Conservation (phyloP, 2,888 invertebrate genomes). For the Aricia artaxerxes region DNA sequence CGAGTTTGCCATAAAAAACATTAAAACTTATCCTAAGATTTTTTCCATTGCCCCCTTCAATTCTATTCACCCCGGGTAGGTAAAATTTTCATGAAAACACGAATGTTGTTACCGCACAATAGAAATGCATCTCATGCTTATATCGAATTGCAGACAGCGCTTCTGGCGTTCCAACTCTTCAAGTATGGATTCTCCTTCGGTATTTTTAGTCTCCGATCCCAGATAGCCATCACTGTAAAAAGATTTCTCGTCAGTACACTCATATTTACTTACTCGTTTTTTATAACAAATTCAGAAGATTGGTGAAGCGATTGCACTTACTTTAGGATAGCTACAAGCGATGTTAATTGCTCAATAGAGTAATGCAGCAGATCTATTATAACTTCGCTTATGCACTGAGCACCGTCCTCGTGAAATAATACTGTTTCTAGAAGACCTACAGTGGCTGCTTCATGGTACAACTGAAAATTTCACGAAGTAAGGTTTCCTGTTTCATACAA, state of each 20-base stretch:
- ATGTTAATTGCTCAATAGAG: conserved; percentile 84
- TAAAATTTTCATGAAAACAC: too few species aligned
- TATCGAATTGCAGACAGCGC: conserved; percentile 86
- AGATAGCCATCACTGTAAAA: conserved; percentile 60
- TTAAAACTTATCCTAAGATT: too few species aligned
- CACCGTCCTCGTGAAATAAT: conserved; percentile 89
- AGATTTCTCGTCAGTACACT: neutral
- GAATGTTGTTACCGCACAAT: conserved; percentile 85
- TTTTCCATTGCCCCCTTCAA: too few species aligned
- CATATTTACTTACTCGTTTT: neutral
- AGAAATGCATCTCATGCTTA: conserved; percentile 89
- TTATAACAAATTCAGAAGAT: neutral
- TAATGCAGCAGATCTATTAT: conserved; percentile 92
- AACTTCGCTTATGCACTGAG: conserved; percentile 87
- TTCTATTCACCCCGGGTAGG: too few species aligned
- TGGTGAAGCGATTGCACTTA: conserved; percentile 42
- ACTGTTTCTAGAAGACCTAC: conserved; percentile 91
- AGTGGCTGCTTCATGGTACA: conserved; percentile 90
- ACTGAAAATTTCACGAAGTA: conserved; percentile 51
- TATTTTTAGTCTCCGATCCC: conserved; percentile 57
- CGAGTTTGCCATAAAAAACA: too few species aligned
- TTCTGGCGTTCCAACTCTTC: conserved; percentile 85
- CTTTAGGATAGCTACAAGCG: conserved; percentile 80
- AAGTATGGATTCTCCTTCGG: conserved; percentile 71
- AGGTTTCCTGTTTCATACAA: neutral